Percentiles rank a stretch among this genome's conserved stretches.
Evolutionary conservation across 2,797 vertebrate genomes (phyloP).

Genomic region (Tadarida brasiliensis): DNA sequence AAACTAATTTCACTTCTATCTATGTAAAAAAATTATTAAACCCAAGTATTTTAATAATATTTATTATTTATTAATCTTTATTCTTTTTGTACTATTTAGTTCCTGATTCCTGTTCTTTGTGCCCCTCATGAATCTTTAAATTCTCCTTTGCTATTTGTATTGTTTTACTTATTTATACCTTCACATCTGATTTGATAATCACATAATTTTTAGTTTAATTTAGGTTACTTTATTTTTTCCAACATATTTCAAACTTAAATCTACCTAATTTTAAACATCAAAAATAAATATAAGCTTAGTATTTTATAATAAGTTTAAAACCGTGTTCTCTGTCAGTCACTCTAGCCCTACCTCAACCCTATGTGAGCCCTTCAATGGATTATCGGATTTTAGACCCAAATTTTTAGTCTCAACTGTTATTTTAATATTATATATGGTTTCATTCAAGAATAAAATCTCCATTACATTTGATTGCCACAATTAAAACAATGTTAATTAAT

Average conservation of each 20-base stretch:
- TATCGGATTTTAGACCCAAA: not conserved
- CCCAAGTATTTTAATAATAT: not conserved
- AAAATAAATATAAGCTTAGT: constrained; percentile 1
- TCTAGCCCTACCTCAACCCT: not conserved
- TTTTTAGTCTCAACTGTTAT: not conserved
- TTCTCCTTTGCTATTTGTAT: not conserved
- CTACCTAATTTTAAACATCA: not conserved
- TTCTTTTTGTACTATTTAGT: not conserved
- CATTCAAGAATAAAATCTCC: not conserved
- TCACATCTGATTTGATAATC: not conserved
- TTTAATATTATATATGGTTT: constrained; percentile 6
- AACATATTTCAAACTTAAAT: constrained; percentile 26
- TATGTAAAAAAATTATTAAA: not conserved
- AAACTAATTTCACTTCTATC: not conserved
- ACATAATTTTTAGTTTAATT: not conserved
- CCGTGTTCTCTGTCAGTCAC: not conserved
- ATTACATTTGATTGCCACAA: not conserved
- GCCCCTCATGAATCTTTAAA: not conserved
- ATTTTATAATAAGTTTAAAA: constrained; percentile 13
- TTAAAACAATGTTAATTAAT: constrained; percentile 18
- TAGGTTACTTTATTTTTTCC: not conserved
- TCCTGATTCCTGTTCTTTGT: not conserved
- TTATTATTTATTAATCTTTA: not conserved
- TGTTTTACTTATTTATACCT: not conserved
- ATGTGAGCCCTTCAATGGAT: not conserved